Evolutionary conservation across 2,797 vertebrate genomes (phyloP).

Genomic region (Balearica regulorum): DNA sequence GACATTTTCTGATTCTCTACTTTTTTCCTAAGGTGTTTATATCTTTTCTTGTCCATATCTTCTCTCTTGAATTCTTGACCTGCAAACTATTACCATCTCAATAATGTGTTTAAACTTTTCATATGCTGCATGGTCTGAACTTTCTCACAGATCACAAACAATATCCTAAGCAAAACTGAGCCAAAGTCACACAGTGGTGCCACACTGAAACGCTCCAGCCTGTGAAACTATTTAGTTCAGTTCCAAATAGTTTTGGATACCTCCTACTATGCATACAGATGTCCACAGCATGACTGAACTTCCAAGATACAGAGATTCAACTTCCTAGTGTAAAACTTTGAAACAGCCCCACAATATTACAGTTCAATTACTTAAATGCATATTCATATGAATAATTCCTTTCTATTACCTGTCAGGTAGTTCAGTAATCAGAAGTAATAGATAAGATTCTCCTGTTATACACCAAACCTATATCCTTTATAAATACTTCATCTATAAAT

Average conservation of each 20-base stretch:
- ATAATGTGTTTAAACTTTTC: not conserved
- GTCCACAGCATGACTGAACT: not conserved
- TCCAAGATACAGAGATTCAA: not conserved
- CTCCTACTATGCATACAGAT: not conserved
- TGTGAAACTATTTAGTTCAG: not conserved
- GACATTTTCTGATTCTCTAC: not conserved
- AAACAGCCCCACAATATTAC: not conserved
- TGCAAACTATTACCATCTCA: not conserved
- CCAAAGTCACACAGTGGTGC: not conserved
- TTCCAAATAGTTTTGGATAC: not conserved
- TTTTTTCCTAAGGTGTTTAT: not conserved
- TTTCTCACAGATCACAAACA: not conserved
- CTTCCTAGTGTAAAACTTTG: not conserved
- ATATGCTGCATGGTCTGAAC: not conserved
- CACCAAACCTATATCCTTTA: not conserved
- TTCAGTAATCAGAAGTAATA: not conserved
- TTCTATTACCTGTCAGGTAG: not conserved
- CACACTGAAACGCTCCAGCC: not conserved
- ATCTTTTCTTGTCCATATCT: not conserved
- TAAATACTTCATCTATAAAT: not conserved
- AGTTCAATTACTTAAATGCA: not conserved
- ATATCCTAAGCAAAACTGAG: not conserved
- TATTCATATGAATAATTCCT: not conserved
- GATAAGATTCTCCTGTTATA: not conserved
- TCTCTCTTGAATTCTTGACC: not conserved